These are phyloP conservation scores for Haliaeetus leucogaster DNA, from an alignment of 2,113 vertebrate species.

Conservation along the genomic window DNA sequence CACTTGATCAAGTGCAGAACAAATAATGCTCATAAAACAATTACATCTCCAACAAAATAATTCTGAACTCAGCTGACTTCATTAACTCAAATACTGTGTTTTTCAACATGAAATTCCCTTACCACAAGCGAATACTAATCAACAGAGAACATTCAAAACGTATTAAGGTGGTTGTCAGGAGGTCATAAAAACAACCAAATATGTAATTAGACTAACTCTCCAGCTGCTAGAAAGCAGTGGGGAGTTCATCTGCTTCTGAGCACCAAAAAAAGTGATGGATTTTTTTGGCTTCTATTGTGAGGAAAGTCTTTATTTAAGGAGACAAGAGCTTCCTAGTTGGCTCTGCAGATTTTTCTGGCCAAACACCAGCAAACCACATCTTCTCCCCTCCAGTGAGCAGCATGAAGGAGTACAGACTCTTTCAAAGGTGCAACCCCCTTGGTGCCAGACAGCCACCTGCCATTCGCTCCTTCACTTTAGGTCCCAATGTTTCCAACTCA, in stretches of 20 bases:
- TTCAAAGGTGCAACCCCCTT: not conserved
- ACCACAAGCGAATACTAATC: not conserved
- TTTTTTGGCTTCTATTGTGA: not conserved
- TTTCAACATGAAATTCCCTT: slow-evolving; percentile 29
- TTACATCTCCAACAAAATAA: not conserved
- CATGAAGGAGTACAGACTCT: not conserved
- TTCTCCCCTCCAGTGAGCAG: not conserved
- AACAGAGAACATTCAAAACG: not conserved
- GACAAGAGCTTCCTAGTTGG: not conserved
- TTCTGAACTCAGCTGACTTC: slow-evolving; percentile 30
- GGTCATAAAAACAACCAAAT: not conserved
- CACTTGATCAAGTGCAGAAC: not conserved
- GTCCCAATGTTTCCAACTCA: not conserved
- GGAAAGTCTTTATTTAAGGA: not conserved
- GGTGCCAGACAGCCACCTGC: not conserved
- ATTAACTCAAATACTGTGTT: slow-evolving; percentile 34
- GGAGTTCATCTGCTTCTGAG: not conserved
- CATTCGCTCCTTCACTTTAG: not conserved
- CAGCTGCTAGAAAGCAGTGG: not conserved
- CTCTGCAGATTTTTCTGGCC: not conserved
- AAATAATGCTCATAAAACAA: slow-evolving; percentile 12
- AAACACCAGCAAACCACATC: not conserved
- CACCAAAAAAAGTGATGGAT: not conserved
- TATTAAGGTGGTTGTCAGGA: not conserved
- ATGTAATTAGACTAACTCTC: not conserved